Evolutionary conservation across 2,888 invertebrate genomes (phyloP).

Genomic region (Opisthograptis luteolata): DNA sequence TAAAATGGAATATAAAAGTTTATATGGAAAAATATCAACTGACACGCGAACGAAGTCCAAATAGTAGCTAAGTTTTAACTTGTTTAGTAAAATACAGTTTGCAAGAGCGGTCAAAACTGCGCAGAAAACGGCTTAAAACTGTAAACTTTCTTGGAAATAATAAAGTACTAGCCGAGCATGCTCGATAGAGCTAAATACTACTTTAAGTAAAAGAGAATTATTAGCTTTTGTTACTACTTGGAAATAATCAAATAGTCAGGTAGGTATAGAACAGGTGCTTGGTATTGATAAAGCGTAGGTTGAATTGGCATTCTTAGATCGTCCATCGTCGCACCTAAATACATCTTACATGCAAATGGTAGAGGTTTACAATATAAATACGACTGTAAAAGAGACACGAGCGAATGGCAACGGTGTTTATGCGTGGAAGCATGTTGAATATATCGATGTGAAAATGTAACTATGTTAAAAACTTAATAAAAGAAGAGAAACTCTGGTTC

Average conservation of each 20-base stretch:
- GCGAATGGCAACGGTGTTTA: slow-evolving; percentile 12
- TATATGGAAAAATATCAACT: no score
- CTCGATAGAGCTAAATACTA: no score
- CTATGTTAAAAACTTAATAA: background rate
- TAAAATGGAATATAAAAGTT: no score
- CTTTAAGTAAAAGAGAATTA: no score
- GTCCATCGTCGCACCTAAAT: slow-evolving; percentile 16
- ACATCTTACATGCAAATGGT: slow-evolving; percentile 25
- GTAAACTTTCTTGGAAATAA: no score
- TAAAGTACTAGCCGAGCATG: no score
- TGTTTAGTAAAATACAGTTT: background rate
- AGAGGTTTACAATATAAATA: slow-evolving; percentile 6
- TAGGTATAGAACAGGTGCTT: slow-evolving; percentile 7
- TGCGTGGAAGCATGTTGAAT: slow-evolving; percentile 9
- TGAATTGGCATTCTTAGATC: slow-evolving; percentile 16
- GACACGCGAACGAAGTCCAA: no score
- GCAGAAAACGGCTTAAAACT: background rate
- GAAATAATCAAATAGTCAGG: slow-evolving; percentile 3
- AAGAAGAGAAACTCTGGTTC: no score
- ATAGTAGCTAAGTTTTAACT: no score
- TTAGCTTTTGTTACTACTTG: background rate
- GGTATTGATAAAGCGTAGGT: slow-evolving; percentile 16
- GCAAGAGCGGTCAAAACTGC: background rate
- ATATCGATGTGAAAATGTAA: slow-evolving; percentile 1
- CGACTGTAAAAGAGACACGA: slow-evolving; percentile 10